Conservation (phyloP, 2,797 vertebrate species). For the Simalia tracyae region DNA sequence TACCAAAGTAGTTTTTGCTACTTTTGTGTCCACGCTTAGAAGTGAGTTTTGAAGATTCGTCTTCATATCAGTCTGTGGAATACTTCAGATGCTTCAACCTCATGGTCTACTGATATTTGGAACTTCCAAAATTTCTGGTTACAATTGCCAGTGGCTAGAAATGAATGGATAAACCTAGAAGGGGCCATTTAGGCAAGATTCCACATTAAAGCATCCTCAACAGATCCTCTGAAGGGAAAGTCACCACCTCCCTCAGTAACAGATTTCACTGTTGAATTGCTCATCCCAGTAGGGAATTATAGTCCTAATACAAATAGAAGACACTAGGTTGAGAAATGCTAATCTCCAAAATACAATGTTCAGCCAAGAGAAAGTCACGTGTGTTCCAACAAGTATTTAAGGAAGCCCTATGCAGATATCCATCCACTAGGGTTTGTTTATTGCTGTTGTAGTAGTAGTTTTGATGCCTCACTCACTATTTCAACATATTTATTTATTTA, state of each 20-base stretch:
- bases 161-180: background rate
- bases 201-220: background rate
- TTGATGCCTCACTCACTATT: background rate
- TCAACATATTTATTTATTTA: background rate
- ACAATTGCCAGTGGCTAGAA: background rate
- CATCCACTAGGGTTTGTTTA: background rate
- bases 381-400: background rate
- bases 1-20: background rate
- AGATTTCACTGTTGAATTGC: background rate
- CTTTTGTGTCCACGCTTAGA: background rate
- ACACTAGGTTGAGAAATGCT: background rate
- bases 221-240: background rate
- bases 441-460: background rate
- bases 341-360: background rate
- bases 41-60: background rate
- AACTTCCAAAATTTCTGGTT: background rate
- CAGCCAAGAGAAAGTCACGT: background rate
- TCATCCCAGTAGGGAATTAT: background rate
- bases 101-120: background rate
- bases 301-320: background rate
- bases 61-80: background rate
- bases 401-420: background rate
- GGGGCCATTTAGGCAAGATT: background rate
- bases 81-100: background rate
- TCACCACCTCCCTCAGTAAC: too few relatives aligned